Percentiles rank a stretch among this genome's conserved stretches.
phyloP scores from a whole-genome alignment of 2,797 vertebrate genomes.

The Margarornis squamiger region DNA sequence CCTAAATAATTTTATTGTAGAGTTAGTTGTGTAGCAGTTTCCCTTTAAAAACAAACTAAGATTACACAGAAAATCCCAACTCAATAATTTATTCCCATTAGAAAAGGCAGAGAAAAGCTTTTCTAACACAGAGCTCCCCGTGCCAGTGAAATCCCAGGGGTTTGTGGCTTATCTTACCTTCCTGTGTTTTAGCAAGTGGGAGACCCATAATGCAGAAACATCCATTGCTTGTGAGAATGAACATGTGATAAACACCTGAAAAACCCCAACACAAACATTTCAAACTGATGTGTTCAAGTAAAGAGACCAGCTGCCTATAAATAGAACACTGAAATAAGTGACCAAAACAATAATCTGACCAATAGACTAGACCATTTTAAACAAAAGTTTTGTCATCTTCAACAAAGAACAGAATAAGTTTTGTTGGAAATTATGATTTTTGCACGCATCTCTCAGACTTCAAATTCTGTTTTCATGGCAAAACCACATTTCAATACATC shows the following conservation, averaged over 20 bases:
- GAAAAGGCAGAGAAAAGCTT: neutral
- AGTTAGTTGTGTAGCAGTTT: neutral
- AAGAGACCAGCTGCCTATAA: neutral
- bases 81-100: neutral
- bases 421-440: neutral
- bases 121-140: neutral
- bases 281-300: neutral
- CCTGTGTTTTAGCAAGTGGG: constrained; percentile 83
- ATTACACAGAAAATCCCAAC: neutral
- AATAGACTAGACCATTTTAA: neutral
- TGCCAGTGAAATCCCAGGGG: neutral
- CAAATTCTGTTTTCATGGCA: neutral
- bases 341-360: neutral
- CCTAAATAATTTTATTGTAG: neutral
- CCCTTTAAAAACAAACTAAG: neutral
- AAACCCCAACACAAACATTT: neutral
- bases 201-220: constrained; percentile 89
- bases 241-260: constrained; percentile 86
- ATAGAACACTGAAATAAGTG: neutral
- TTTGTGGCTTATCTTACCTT: constrained; percentile 76
- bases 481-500: neutral
- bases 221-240: constrained; percentile 84
- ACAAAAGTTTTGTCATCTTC: neutral
- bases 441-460: neutral
- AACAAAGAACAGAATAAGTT: neutral